Percentiles rank a stretch among this genome's conserved stretches.
Conservation (phyloP, 2,888 invertebrate genomes). For the Macrophya alboannulata region DNA sequence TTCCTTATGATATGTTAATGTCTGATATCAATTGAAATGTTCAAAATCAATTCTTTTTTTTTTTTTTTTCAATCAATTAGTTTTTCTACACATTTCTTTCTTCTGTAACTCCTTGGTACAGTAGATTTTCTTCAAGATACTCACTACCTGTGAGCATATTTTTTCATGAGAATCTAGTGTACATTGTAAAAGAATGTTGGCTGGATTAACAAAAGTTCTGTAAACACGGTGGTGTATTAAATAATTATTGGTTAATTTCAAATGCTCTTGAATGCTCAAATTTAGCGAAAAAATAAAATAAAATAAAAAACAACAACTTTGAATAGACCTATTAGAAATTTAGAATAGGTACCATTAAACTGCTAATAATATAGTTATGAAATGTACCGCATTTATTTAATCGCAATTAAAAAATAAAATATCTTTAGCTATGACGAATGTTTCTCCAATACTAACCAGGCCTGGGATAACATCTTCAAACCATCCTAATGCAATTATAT, state of each 20-base stretch:
- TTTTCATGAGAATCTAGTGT: neutral
- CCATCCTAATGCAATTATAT: conserved; percentile 76
- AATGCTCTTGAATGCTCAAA: conserved; percentile 19
- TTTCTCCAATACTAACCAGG: conserved; percentile 81
- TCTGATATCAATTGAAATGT: neutral
- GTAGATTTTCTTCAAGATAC: neutral
- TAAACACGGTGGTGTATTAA: conserved; percentile 9
- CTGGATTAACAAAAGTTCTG: conserved; percentile 33
- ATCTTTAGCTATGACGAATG: conserved; percentile 73
- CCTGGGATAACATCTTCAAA: conserved; percentile 79
- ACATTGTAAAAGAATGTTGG: neutral
- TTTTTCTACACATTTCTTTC: neutral
- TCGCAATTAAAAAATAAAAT: conserved; percentile 47
- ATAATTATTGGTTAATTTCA: conserved; percentile 40
- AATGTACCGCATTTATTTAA: conserved; percentile 44
- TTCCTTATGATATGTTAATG: neutral
- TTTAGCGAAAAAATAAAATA: neutral
- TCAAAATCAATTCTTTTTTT: neutral
- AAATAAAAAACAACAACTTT: neutral
- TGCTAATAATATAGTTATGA: conserved; percentile 36
- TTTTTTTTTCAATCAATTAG: neutral
- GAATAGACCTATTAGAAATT: conserved; percentile 3
- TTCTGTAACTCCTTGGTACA: conserved; percentile 11
- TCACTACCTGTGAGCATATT: neutral
- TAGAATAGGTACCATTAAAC: neutral